Evolutionary conservation across 2,888 invertebrate species (phyloP).

Genomic region (Agriopis marginaria): DNA sequence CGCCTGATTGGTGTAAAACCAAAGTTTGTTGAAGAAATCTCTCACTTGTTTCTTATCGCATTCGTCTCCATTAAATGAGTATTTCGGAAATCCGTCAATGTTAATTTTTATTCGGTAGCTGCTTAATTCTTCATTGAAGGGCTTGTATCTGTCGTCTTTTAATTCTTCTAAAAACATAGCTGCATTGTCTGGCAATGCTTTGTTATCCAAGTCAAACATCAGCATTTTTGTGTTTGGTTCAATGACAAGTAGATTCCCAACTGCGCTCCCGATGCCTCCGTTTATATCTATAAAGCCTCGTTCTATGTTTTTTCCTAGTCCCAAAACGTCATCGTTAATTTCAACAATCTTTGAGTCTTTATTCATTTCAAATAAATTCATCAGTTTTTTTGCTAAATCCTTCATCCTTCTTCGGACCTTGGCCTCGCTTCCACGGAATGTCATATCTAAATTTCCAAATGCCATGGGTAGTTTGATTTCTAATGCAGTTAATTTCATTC

Average conservation of each 20-base stretch:
- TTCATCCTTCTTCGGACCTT: slow-evolving; percentile 31
- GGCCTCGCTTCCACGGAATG: not conserved
- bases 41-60: slow-evolving; percentile 5
- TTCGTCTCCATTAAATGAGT: slow-evolving; percentile 49
- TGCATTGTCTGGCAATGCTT: slow-evolving; percentile 46
- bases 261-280: slow-evolving; percentile 53
- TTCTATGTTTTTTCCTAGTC: slow-evolving; percentile 46
- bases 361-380: slow-evolving; percentile 26
- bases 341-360: slow-evolving; percentile 39
- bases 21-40: slow-evolving; percentile 3
- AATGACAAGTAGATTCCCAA: slow-evolving; percentile 53
- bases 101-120: slow-evolving; percentile 37
- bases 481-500: slow-evolving; percentile 40
- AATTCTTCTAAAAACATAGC: slow-evolving; percentile 42
- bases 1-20: slow-evolving; percentile 8
- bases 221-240: slow-evolving; percentile 46
- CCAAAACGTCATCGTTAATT: slow-evolving; percentile 47
- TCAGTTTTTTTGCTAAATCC: slow-evolving; percentile 33
- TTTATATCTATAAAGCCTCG: slow-evolving; percentile 39
- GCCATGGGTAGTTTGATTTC: slow-evolving; percentile 46
- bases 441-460: too few species aligned
- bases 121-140: slow-evolving; percentile 23
- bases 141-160: slow-evolving; percentile 36
- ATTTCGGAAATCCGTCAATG: slow-evolving; percentile 32
- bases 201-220: slow-evolving; percentile 46